These are phyloP conservation scores for Limnephilus rhombicus DNA, from an alignment of 2,888 invertebrate species.

Conservation along the genomic window DNA sequence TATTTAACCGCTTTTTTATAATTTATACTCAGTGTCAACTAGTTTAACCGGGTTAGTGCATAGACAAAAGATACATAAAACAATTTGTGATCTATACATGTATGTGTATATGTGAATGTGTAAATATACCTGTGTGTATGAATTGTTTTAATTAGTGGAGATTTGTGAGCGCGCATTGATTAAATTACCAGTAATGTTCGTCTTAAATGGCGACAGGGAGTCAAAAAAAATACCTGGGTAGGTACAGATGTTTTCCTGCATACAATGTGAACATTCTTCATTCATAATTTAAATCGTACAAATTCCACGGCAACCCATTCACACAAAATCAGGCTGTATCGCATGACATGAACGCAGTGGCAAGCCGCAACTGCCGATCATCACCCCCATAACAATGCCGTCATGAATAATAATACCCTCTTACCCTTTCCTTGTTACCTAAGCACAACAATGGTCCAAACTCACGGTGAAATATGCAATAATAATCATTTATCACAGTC, in stretches of 20 bases:
- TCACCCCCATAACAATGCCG: not conserved
- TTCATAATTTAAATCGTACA: not conserved
- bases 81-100: no score
- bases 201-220: no score
- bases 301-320: not conserved
- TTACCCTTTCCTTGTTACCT: slow-evolving; percentile 7
- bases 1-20: no score
- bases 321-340: slow-evolving; percentile 12
- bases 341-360: slow-evolving; percentile 31
- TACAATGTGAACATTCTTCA: not conserved
- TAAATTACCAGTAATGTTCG: no score
- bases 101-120: no score
- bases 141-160: no score
- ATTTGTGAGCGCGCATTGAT: no score
- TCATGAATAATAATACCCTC: not conserved
- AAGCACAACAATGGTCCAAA: not conserved
- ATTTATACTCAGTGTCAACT: no score
- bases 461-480: not conserved
- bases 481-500: not conserved
- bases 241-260: not conserved
- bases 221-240: not conserved
- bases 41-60: no score
- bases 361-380: slow-evolving; percentile 32
- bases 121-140: no score
- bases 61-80: no score